These are phyloP conservation scores for Chiroxiphia lanceolata DNA, from an alignment of 2,797 vertebrate species.

Conservation along the genomic window DNA sequence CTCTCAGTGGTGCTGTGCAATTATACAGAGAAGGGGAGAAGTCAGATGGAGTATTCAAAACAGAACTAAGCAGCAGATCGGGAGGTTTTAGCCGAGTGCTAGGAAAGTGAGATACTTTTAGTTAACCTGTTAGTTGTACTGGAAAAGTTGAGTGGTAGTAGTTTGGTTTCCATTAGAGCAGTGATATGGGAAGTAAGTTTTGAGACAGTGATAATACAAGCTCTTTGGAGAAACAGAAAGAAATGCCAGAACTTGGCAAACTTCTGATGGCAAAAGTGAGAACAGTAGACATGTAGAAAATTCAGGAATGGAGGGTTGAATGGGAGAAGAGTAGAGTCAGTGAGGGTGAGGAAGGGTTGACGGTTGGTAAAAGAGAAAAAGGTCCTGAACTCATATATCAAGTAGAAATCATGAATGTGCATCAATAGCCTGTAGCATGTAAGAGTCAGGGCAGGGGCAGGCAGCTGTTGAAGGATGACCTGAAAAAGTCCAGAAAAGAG, in stretches of 20 bases:
- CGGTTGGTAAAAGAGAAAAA: not conserved
- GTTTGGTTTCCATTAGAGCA: not conserved
- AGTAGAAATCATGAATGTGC: not conserved
- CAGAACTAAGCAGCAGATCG: not conserved
- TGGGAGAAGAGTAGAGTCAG: not conserved
- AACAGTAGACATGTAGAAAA: not conserved
- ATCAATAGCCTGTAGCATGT: accelerated
- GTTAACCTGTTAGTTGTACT: not conserved
- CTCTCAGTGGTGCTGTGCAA: not conserved
- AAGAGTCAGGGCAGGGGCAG: accelerated
- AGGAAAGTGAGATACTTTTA: not conserved
- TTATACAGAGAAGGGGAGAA: not conserved
- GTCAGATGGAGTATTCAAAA: not conserved
- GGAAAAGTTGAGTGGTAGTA: not conserved
- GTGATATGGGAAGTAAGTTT: not conserved
- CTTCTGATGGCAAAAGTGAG: not conserved
- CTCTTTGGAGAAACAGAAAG: not conserved
- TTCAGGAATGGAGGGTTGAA: not conserved
- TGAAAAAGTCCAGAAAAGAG: not conserved
- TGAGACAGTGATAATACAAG: not conserved
- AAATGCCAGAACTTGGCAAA: not conserved
- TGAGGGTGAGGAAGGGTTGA: not conserved
- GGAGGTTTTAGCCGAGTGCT: not conserved
- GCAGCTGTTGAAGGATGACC: not conserved
- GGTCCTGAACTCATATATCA: not conserved